Conservation (phyloP, 2,113 vertebrate species). For the Semicossyphus pulcher region DNA sequence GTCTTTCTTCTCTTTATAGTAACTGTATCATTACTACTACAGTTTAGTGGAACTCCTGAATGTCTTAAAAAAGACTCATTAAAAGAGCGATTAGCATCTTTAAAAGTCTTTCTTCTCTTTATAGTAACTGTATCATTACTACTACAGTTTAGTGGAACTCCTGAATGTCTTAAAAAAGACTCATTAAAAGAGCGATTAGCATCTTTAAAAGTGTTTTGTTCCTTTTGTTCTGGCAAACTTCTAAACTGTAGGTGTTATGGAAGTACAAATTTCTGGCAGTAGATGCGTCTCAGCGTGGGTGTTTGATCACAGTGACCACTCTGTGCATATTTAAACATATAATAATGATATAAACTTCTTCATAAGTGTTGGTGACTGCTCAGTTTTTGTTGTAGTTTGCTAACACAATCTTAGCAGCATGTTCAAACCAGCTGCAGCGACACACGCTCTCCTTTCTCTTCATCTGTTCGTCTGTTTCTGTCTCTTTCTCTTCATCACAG, state of each 20-base stretch:
- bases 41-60: too few relatives aligned
- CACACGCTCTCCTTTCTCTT: conserved; percentile 11
- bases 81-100: too few relatives aligned
- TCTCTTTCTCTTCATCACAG: conserved; percentile 25
- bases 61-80: too few relatives aligned
- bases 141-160: neutral
- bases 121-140: neutral
- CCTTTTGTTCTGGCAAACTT: neutral
- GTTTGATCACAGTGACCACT: conserved; percentile 11
- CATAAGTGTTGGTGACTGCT: neutral
- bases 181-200: neutral
- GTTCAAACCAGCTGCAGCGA: neutral
- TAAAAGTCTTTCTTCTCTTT: neutral
- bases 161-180: neutral
- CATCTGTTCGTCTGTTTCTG: conserved; percentile 2
- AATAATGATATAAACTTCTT: neutral
- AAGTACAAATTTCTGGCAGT: conserved; percentile 21
- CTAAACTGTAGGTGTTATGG: conserved; percentile 15
- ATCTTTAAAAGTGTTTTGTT: neutral
- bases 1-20: too few relatives aligned
- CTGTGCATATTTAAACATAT: conserved; percentile 22
- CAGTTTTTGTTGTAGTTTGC: neutral
- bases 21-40: too few relatives aligned
- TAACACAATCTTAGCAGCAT: neutral
- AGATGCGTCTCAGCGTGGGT: conserved; percentile 27